Conservation (phyloP, 1,140 invertebrate genomes). For the Pseudomyrmex flavicornis region DNA sequence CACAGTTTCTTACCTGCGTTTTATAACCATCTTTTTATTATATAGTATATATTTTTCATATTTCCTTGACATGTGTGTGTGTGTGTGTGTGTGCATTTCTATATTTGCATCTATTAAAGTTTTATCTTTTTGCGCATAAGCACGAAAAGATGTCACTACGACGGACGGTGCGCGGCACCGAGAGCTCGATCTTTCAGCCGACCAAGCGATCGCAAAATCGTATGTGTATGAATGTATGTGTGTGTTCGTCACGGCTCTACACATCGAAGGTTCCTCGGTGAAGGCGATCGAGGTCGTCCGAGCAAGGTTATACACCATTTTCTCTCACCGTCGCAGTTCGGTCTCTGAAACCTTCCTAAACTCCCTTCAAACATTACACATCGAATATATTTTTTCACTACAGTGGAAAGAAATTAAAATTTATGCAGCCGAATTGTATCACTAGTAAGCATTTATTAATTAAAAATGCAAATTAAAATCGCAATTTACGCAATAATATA, state of each 20-base stretch:
- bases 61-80: background rate
- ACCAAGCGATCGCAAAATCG: constrained; percentile 36
- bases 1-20: background rate
- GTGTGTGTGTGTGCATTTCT: no score
- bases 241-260: constrained; percentile 52
- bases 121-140: background rate
- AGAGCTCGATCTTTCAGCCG: constrained; percentile 42
- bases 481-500: no score
- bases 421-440: background rate
- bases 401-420: background rate
- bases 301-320: constrained; percentile 83
- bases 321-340: constrained; percentile 69
- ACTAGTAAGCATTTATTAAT: background rate
- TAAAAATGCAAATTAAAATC: no score
- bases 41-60: background rate
- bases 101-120: no score
- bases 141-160: constrained; percentile 30
- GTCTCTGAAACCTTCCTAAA: constrained; percentile 69
- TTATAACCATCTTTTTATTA: background rate
- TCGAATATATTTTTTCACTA: background rate
- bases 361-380: background rate
- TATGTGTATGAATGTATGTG: background rate
- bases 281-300: constrained; percentile 83
- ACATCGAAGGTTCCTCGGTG: constrained; percentile 78
- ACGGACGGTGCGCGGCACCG: background rate